Conservation (phyloP, 2,888 invertebrate species). For the Pollenia angustigena region DNA sequence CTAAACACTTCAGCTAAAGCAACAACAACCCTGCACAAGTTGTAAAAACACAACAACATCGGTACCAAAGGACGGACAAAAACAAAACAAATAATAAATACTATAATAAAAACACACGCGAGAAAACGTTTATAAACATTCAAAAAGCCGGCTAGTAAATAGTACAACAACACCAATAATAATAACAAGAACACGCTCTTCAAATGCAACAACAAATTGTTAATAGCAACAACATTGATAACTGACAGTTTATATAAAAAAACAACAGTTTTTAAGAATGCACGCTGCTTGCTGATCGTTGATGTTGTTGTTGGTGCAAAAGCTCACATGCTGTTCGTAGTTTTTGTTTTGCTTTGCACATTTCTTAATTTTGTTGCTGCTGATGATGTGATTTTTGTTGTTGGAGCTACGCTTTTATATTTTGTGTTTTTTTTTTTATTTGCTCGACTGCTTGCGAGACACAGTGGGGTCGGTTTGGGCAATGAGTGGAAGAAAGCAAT, state of each 20-base stretch:
- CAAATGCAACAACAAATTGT: constrained; percentile 20
- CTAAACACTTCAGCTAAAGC: constrained; percentile 39
- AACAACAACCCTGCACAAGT: constrained; percentile 19
- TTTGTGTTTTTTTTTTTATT: too few species aligned
- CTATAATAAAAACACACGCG: constrained; percentile 39
- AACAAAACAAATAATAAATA: constrained; percentile 14
- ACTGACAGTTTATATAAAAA: constrained; percentile 30
- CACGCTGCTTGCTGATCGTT: neutral
- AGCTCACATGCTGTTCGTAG: constrained; percentile 40
- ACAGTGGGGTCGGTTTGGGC: neutral
- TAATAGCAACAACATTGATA: constrained; percentile 27
- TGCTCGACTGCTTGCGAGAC: neutral
- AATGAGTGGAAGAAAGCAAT: too few species aligned
- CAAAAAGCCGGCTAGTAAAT: constrained; percentile 75
- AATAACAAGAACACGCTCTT: constrained; percentile 4
- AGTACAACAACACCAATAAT: constrained; percentile 7
- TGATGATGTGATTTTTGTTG: constrained; percentile 7
- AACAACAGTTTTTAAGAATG: constrained; percentile 20
- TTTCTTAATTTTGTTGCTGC: neutral
- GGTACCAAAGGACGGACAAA: neutral
- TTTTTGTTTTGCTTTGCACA: neutral
- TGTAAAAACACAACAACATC: neutral
- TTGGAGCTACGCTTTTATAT: neutral
- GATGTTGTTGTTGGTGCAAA: constrained; percentile 22
- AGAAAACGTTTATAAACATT: constrained; percentile 52